phyloP scores from a whole-genome alignment of 2,888 invertebrate species.

The Aricia artaxerxes region DNA sequence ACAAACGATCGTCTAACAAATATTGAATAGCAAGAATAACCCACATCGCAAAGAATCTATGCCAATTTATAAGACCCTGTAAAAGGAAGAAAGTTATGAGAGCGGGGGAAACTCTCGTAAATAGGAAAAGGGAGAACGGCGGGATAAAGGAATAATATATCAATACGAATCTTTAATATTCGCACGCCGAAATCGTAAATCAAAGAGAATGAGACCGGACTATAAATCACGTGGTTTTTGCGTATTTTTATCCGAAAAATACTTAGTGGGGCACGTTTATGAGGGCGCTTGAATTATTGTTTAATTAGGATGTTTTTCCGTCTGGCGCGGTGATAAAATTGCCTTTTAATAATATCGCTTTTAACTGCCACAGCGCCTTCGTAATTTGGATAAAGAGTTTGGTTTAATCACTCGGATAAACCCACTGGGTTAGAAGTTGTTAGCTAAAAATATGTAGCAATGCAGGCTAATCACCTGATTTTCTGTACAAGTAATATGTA shows the following conservation, averaged over 20 bases:
- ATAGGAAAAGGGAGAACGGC: conserved; percentile 72
- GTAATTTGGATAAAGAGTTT: not conserved
- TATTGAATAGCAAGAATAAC: conserved; percentile 29
- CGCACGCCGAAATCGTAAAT: conserved; percentile 74
- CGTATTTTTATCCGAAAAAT: conserved; percentile 56
- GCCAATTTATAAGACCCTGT: conserved; percentile 64
- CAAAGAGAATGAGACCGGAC: conserved; percentile 70
- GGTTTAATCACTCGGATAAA: not conserved
- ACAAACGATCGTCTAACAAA: conserved; percentile 30
- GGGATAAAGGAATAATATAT: conserved; percentile 80
- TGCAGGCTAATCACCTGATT: not conserved
- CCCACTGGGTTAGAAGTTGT: too few relatives aligned
- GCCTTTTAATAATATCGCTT: not conserved
- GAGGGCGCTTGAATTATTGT: conserved; percentile 30
- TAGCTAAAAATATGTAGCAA: too few relatives aligned
- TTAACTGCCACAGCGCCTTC: not conserved
- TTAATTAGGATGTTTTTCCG: conserved; percentile 32
- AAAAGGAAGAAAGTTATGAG: conserved; percentile 78
- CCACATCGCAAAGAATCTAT: conserved; percentile 25
- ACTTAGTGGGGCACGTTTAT: conserved; percentile 38
- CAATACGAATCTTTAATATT: conserved; percentile 81
- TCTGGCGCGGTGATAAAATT: not conserved
- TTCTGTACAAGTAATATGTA: not conserved
- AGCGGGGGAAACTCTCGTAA: conserved; percentile 73
- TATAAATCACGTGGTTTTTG: conserved; percentile 68